Conservation (phyloP, 2,113 vertebrate genomes). For the Dunckerocampus dactyliophorus region DNA sequence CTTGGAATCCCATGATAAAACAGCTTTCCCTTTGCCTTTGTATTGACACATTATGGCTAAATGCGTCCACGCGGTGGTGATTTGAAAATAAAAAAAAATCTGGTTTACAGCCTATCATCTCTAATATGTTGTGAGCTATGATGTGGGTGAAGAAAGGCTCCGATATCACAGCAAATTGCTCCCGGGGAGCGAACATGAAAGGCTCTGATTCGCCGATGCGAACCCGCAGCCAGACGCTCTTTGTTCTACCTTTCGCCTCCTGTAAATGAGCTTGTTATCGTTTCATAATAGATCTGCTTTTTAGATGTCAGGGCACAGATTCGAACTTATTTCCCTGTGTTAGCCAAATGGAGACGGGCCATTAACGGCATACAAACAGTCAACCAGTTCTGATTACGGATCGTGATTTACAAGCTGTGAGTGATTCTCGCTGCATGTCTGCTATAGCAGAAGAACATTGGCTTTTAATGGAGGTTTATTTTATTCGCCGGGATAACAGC, state of each 20-base stretch:
- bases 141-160: constrained; percentile 53
- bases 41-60: constrained; percentile 26
- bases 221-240: constrained; percentile 42
- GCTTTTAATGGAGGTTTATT: constrained; percentile 23
- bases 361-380: constrained; percentile 43
- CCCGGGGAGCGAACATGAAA: constrained; percentile 56
- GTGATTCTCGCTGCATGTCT: constrained; percentile 30
- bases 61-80: constrained; percentile 29
- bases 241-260: constrained; percentile 58
- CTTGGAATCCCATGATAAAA: constrained; percentile 20
- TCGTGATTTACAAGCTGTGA: constrained; percentile 24
- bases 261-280: constrained; percentile 63
- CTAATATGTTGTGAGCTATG: constrained; percentile 56
- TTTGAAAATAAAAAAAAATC: constrained; percentile 24
- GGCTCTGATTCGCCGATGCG: constrained; percentile 41
- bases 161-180: constrained; percentile 62
- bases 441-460: constrained; percentile 22
- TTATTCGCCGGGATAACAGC: constrained; percentile 16
- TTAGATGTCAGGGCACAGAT: constrained; percentile 32
- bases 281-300: constrained; percentile 60
- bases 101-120: constrained; percentile 51
- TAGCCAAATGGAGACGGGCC: constrained; percentile 41
- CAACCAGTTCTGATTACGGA: constrained; percentile 49
- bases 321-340: constrained; percentile 38
- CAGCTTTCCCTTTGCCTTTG: constrained; percentile 18